Evolutionary conservation across 2,113 vertebrate genomes (phyloP), one percentile per base, ranked within the genome.

Genomic region (Dryoscopus gambensis): DNA sequence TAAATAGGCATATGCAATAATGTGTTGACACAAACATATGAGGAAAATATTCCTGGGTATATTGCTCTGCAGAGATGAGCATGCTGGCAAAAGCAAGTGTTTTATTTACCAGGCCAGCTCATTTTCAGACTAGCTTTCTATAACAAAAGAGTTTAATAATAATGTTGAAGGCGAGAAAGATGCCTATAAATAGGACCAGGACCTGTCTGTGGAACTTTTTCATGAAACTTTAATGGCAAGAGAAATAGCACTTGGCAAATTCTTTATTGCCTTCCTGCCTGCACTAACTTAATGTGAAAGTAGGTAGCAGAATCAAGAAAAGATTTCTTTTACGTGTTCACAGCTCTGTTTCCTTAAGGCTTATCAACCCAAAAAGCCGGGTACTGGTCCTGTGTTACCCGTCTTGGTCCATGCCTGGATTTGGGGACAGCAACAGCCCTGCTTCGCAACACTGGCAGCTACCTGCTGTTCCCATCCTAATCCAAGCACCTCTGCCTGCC

Each of bases 91-190:
- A 90, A 95, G 46, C 67, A 93, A 95, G 46, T 11, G 5, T 94
- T 95, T 97, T 96, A 97, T 97, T 96, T 95, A 96, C 92, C 80
- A 95, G 83, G n/a, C 63, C 16, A 11, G 82, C 84, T 96, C 82
- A 77, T 92, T 97, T 97, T 85, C 94, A 94, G 67, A 59, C 67
- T 55, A 55, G 83, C 30, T 96, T 91, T 92, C 90, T 94, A 6
- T 93, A 96, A 93, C 89, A 96, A 96, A 93, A 93, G 90, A 47
- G 62, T 95, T 96, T 96, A 97, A 96, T 96, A 96, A 96, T 93
- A 78, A 70, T 74, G 53, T 52, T 89, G 91, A 95, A 93, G 49
- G 83, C 83, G 85, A 95, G 87, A 73, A 79, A 89, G 79, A 92
- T 74, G 65, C 55, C 79, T 95, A 94, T 83, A 95, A 96, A 96